These are phyloP conservation scores for Synergus itoensis DNA, from an alignment of 2,888 invertebrate genomes.

Conservation along the genomic window DNA sequence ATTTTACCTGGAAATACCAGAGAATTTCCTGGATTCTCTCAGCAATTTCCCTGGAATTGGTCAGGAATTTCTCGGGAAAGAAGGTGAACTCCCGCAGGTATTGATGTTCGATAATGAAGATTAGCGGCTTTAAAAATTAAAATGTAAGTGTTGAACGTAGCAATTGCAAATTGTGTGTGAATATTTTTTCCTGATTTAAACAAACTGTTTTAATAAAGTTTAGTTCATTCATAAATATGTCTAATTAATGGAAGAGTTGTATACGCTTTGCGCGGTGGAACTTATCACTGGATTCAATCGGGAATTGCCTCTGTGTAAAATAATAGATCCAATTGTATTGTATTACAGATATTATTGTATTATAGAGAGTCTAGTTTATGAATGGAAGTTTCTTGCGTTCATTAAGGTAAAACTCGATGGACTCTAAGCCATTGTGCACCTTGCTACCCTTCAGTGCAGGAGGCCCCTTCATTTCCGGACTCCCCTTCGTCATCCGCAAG, in stretches of 20 bases:
- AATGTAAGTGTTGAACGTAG: too few species aligned
- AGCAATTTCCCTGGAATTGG: not conserved
- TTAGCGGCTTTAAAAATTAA: too few species aligned
- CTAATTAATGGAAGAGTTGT: not conserved
- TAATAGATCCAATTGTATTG: not conserved
- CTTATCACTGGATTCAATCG: not conserved
- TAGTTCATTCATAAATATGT: not conserved
- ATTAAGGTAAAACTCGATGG: constrained; percentile 32
- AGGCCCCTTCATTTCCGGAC: constrained; percentile 31
- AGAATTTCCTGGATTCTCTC: not conserved
- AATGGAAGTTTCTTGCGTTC: constrained; percentile 25
- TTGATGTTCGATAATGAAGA: not conserved
- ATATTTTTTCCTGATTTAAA: too few species aligned
- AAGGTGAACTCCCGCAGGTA: not conserved
- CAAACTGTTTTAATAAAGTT: too few species aligned
- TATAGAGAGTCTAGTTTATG: constrained; percentile 30
- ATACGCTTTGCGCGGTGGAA: not conserved
- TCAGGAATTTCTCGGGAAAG: not conserved
- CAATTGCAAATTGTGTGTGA: too few species aligned
- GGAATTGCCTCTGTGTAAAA: not conserved
- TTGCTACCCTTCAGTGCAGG: not conserved
- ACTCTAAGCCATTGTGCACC: constrained; percentile 18
- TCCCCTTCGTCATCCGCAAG: constrained; percentile 18
- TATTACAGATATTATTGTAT: not conserved
- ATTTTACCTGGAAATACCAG: not conserved